These are phyloP conservation scores for Tachysurus fulvidraco DNA, from an alignment of 2,113 vertebrate species.

Conservation along the genomic window DNA sequence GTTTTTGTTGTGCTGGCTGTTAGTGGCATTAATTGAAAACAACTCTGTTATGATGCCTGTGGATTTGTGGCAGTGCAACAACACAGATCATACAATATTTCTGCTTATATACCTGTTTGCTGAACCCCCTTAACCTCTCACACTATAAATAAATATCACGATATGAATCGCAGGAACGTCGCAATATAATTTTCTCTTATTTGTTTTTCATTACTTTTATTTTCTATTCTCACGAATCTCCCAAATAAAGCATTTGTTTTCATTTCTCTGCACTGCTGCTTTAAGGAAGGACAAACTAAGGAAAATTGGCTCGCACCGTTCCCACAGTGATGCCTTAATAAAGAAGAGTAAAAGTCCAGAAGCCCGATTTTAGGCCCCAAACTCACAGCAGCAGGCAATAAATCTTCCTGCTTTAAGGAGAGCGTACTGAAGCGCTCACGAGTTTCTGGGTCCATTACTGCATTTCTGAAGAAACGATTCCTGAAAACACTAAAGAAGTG, in stretches of 20 bases:
- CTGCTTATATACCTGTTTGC: neutral
- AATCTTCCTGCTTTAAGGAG: neutral
- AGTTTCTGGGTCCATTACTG: neutral
- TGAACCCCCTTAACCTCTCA: neutral
- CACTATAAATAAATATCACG: neutral
- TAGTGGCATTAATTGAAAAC: no score
- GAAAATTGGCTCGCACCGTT: neutral
- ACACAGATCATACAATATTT: neutral
- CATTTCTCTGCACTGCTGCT: neutral
- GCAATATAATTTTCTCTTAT: neutral
- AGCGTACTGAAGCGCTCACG: neutral
- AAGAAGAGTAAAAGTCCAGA: neutral
- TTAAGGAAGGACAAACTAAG: neutral
- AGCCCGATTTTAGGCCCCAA: neutral
- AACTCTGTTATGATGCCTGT: neutral
- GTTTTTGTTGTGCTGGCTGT: no score
- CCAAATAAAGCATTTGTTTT: neutral
- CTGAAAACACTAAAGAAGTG: neutral
- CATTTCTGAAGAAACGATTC: neutral
- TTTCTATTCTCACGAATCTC: neutral
- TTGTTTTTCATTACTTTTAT: no score
- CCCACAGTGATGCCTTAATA: neutral
- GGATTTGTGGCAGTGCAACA: neutral
- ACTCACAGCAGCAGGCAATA: constrained; percentile 1
- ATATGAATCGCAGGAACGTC: neutral